Evolutionary conservation across 2,113 vertebrate genomes (phyloP), one percentile per base, ranked within the genome.

Genomic region (Pterophyllum scalare): DNA sequence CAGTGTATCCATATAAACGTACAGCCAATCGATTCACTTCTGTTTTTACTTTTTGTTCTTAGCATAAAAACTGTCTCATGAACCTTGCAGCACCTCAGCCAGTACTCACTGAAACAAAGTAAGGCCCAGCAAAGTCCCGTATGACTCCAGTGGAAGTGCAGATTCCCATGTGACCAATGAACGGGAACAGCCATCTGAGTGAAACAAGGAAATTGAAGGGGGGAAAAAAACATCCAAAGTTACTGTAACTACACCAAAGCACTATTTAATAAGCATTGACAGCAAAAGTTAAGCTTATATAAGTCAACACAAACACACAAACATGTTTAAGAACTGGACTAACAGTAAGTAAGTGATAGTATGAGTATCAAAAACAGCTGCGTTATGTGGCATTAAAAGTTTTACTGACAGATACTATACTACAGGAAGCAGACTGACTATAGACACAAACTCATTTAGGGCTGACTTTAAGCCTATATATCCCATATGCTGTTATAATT

Each of bases 151-250:
- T 91, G 3, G 98, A 98, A 0, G 98, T 99, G 90, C 98, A 99
- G 95, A 99, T 99, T 14, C 98, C 98, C 97, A 99, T 99, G 95
- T 99, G 98, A 24, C 98, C 98, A 0, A 99, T 98, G 91, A 99
- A 96, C 0, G 98, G 98, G 92, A 99, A 95, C 38, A 99, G 94
- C 98, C 98, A 99, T 86, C 98, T 99, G 87, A 83, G 77, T 57
- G 15, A 58, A 72, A 77, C 57, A 61, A 74, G 15, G 9, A 31
- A 26, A 38, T 38, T 9, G 35, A 38, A 38, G 35, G 8, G 35
- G 35, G 33, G 33, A 35, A 38, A 33, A 33, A 38, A 33, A 38
- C 49, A 52, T 4, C 5, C 24, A 52, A 72, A 33, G 67, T 72
- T 72, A 72, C 15, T 24, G 54, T 31, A 2, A 31, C 17, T n/a